A percentile compares a stretch with the other conserved stretches of the same genome.
Conservation (phyloP, 1,140 invertebrate species). For the Caenorhabditis latens region DNA sequence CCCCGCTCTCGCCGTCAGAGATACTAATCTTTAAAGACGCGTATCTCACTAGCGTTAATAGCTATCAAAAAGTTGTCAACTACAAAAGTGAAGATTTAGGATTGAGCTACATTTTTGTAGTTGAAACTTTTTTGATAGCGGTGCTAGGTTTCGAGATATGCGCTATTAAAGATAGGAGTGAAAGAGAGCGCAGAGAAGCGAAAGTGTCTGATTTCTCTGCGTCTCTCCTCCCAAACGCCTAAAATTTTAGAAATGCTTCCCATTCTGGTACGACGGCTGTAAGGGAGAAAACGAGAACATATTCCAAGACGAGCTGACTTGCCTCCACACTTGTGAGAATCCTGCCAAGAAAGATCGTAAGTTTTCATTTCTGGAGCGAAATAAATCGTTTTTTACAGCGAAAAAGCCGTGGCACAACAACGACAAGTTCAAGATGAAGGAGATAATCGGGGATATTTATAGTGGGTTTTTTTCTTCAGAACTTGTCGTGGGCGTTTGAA, state of each 20-base stretch:
- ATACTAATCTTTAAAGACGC: too few relatives aligned
- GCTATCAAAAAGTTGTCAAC: too few relatives aligned
- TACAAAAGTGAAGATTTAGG: too few relatives aligned
- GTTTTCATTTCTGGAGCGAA: not conserved
- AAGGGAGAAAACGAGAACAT: conserved; percentile 68
- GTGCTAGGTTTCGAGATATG: too few relatives aligned
- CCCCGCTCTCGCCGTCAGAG: too few relatives aligned
- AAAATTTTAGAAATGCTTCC: conserved; percentile 68
- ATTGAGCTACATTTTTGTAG: too few relatives aligned
- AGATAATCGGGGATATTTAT: conserved; percentile 59
- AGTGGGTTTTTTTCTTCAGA: conserved; percentile 54
- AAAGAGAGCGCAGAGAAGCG: too few relatives aligned
- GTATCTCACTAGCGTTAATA: too few relatives aligned
- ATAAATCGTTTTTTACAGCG: conserved; percentile 42
- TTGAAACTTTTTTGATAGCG: too few relatives aligned
- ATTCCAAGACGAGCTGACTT: conserved; percentile 73
- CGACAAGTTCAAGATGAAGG: conserved; percentile 66
- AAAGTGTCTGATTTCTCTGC: too few relatives aligned
- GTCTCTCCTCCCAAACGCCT: not conserved
- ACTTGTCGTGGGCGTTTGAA: too few relatives aligned
- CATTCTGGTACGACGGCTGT: conserved; percentile 73
- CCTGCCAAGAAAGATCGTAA: conserved; percentile 67
- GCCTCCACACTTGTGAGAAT: conserved; percentile 74
- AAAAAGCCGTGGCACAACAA: conserved; percentile 68
- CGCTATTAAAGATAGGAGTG: too few relatives aligned